These are phyloP conservation scores for Xenops minutus DNA, from an alignment of 2,797 vertebrate species.

Conservation along the genomic window DNA sequence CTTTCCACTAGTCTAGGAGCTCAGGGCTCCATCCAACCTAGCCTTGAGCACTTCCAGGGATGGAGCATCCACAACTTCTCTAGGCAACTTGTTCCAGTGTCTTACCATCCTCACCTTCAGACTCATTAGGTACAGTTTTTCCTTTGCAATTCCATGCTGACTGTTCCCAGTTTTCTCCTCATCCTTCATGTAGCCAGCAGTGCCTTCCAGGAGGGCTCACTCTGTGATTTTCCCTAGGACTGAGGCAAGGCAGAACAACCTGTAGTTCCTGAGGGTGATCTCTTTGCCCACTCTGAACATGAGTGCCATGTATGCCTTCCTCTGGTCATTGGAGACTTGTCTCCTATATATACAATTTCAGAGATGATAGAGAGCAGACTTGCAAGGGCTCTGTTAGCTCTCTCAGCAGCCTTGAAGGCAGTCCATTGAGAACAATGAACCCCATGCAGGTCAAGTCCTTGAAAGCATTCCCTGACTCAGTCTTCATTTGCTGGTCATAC, in stretches of 20 bases:
- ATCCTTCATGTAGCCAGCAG: neutral
- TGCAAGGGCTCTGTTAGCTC: neutral
- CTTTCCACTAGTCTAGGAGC: neutral
- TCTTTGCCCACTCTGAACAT: neutral
- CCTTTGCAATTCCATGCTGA: neutral
- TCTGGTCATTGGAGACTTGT: neutral
- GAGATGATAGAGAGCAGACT: neutral
- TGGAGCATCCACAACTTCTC: neutral
- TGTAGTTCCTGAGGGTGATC: neutral
- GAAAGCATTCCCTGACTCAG: neutral
- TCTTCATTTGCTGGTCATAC: neutral
- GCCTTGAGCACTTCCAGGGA: neutral
- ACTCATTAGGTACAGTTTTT: neutral
- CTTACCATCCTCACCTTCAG: neutral
- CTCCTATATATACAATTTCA: neutral
- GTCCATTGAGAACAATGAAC: neutral
- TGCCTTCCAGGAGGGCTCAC: neutral
- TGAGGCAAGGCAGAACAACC: neutral
- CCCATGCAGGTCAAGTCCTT: neutral
- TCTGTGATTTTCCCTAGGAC: neutral
- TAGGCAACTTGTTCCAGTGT: neutral
- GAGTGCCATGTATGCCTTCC: neutral
- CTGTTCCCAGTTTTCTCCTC: neutral
- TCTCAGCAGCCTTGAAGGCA: neutral
- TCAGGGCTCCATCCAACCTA: neutral